Evolutionary conservation across 2,113 vertebrate species (phyloP).

Genomic region (Oryzias celebensis): DNA sequence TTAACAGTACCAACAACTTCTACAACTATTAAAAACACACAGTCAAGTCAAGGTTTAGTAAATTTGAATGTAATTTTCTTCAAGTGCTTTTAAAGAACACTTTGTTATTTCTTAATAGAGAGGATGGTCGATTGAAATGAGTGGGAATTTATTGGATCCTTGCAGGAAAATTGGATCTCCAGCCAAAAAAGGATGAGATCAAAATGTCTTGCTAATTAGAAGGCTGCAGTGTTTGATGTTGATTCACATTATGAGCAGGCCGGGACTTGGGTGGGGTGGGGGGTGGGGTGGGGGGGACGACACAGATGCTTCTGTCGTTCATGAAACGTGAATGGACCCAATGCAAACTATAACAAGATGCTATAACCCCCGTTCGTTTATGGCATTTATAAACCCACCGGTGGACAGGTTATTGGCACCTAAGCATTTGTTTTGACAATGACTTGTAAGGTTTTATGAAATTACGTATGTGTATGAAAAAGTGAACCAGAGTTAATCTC

Average conservation of each 20-base stretch:
- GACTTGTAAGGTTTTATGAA: constrained; percentile 45
- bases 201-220: constrained; percentile 67
- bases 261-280: neutral
- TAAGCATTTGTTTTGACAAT: constrained; percentile 36
- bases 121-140: constrained; percentile 36
- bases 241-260: constrained; percentile 32
- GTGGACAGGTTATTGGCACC: constrained; percentile 54
- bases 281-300: too few species aligned
- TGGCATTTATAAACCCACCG: constrained; percentile 42
- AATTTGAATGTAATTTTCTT: constrained; percentile 45
- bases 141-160: constrained; percentile 35
- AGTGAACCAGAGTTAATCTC: too few species aligned
- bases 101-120: constrained; percentile 40
- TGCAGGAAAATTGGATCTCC: constrained; percentile 62
- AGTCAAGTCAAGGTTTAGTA: constrained; percentile 16
- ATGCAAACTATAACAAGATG: constrained; percentile 9
- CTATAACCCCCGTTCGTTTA: neutral
- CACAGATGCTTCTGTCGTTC: constrained; percentile 30
- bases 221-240: constrained; percentile 65
- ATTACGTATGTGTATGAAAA: neutral
- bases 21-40: constrained; percentile 25
- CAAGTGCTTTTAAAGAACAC: constrained; percentile 38
- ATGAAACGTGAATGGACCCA: constrained; percentile 74
- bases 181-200: constrained; percentile 60
- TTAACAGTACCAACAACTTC: neutral